Evolutionary conservation across 2,797 vertebrate genomes (phyloP).

Genomic region (Smutsia gigantea): DNA sequence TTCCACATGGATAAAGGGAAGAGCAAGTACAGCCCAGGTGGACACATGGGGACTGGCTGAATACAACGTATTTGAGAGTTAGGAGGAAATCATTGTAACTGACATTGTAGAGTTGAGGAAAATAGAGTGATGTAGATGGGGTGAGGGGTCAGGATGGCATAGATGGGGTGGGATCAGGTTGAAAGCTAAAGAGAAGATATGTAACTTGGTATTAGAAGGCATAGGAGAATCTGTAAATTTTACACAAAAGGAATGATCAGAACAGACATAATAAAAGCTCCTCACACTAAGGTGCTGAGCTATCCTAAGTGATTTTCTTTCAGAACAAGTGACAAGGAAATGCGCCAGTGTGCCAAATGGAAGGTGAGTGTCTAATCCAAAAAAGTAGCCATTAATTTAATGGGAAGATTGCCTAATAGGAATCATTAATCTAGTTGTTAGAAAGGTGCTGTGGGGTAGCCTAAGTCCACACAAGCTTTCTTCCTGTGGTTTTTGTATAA

Average conservation of each 20-base stretch:
- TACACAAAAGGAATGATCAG: background rate
- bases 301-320: constrained; percentile 60
- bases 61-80: background rate
- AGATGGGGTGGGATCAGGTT: background rate
- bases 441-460: background rate
- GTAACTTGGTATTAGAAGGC: background rate
- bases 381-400: constrained; percentile 73
- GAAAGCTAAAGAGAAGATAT: background rate
- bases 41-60: background rate
- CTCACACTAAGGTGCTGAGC: background rate
- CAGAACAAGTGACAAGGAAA: constrained; percentile 62
- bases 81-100: background rate
- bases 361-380: constrained; percentile 37
- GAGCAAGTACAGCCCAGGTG: too few species aligned
- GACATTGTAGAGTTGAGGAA: background rate
- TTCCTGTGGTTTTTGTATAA: constrained; percentile 42
- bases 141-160: background rate
- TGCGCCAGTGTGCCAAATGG: constrained; percentile 61
- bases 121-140: background rate
- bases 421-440: constrained; percentile 62
- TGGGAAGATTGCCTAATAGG: constrained; percentile 57
- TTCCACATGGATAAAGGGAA: background rate
- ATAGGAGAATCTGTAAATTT: background rate
- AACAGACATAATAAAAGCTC: constrained; percentile 27
- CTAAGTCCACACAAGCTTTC: constrained; percentile 31